A percentile compares a stretch with the other conserved stretches of the same genome.
Evolutionary conservation across 2,797 vertebrate species (phyloP).

Genomic region (Crypturellus tataupa): DNA sequence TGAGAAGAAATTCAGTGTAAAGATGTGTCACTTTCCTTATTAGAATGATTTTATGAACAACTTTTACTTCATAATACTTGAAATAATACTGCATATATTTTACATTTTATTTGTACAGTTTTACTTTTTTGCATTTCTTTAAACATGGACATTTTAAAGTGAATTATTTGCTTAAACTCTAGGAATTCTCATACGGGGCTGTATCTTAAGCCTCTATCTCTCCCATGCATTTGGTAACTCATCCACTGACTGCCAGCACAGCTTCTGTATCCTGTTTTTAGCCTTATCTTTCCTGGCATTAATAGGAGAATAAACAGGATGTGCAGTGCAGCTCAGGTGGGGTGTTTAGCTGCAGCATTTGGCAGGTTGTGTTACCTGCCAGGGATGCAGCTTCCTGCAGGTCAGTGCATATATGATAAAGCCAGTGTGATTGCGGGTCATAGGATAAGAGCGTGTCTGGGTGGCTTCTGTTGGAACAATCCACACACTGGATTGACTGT

Average conservation of each 20-base stretch:
- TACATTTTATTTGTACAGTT: neutral
- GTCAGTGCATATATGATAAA: rapidly evolving
- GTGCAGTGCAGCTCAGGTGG: neutral
- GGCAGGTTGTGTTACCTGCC: neutral
- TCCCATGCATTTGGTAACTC: neutral
- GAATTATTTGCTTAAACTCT: neutral
- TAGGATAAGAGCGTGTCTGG: neutral
- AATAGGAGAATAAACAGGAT: neutral
- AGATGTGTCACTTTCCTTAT: neutral
- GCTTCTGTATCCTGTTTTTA: neutral
- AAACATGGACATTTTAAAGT: neutral
- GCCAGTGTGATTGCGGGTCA: neutral
- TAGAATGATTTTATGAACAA: neutral
- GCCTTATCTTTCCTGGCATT: neutral
- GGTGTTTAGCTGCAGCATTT: neutral
- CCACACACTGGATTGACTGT: neutral
- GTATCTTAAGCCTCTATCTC: neutral
- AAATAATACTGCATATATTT: neutral
- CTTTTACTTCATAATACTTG: neutral
- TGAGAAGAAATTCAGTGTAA: neutral
- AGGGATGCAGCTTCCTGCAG: neutral
- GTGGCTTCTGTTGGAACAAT: neutral
- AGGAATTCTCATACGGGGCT: neutral
- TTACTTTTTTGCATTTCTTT: neutral
- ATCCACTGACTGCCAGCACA: neutral